Evolutionary conservation across 2,888 invertebrate genomes (phyloP).

Genomic region (Diaperis boleti): DNA sequence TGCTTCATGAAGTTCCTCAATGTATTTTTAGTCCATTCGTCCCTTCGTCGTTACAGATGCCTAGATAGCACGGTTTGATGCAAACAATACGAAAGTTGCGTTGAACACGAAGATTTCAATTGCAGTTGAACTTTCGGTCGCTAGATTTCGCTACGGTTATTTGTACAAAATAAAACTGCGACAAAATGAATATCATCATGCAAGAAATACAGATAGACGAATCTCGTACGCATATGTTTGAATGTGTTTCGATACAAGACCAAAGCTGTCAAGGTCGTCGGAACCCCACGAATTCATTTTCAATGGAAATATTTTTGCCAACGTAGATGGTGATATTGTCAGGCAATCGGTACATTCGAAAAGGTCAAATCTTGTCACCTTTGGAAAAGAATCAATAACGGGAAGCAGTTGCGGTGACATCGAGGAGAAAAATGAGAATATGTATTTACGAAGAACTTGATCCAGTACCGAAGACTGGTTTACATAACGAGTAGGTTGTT

Average conservation of each 20-base stretch:
- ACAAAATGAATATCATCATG: conserved; percentile 32
- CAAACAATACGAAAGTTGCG: conserved; percentile 41
- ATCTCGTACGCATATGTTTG: not conserved
- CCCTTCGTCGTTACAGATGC: conserved; percentile 39
- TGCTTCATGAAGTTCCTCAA: too few relatives aligned
- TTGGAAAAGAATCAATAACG: conserved; percentile 21
- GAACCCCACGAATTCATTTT: conserved; percentile 1
- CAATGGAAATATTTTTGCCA: conserved; percentile 1
- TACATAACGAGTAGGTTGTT: conserved; percentile 24
- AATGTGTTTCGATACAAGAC: conserved; percentile 7
- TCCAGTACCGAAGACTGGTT: conserved; percentile 1
- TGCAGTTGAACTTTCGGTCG: conserved; percentile 63
- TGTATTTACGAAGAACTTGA: not conserved
- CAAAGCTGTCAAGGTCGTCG: conserved; percentile 18
- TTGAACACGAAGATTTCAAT: conserved; percentile 51
- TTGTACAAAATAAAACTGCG: conserved; percentile 32
- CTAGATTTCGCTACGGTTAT: conserved; percentile 65
- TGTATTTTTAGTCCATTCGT: not conserved
- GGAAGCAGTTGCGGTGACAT: conserved; percentile 7
- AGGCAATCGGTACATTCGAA: not conserved
- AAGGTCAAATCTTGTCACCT: conserved; percentile 32
- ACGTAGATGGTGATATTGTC: conserved; percentile 16
- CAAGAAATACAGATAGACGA: conserved; percentile 12
- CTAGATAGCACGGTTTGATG: conserved; percentile 39
- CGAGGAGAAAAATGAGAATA: conserved; percentile 6